A percentile compares a stretch with the other conserved stretches of the same genome.
Conservation (phyloP, 1,140 invertebrate genomes). For the Zaprionus gabonicus region DNA sequence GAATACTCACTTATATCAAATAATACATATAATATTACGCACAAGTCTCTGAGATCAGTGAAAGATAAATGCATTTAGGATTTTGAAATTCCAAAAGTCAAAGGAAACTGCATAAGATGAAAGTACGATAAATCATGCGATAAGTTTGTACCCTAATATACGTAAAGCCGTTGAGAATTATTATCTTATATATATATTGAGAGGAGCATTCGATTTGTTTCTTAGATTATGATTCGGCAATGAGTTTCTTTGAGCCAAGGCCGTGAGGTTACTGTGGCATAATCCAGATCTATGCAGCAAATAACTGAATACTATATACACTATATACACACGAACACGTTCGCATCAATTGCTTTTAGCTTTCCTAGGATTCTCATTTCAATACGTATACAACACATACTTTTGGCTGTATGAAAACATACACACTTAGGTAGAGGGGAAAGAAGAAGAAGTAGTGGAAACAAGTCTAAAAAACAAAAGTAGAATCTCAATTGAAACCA, state of each 20-base stretch:
- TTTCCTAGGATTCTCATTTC: slow-evolving; percentile 76
- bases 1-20: slow-evolving; percentile 11
- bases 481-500: slow-evolving; percentile 44
- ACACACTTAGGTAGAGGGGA: slow-evolving; percentile 4
- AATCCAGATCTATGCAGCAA: slow-evolving; percentile 56
- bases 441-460: not conserved
- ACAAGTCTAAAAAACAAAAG: slow-evolving; percentile 20
- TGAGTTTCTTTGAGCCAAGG: slow-evolving; percentile 17
- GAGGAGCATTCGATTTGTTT: not conserved
- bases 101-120: slow-evolving; percentile 11
- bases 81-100: slow-evolving; percentile 13
- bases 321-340: slow-evolving; percentile 50
- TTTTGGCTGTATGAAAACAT: slow-evolving; percentile 25
- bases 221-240: slow-evolving; percentile 19
- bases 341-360: slow-evolving; percentile 79
- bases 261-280: slow-evolving; percentile 37
- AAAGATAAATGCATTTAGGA: slow-evolving; percentile 34
- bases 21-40: slow-evolving; percentile 33
- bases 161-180: slow-evolving; percentile 48
- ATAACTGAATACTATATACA: slow-evolving; percentile 46
- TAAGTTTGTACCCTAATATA: slow-evolving; percentile 45
- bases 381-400: slow-evolving; percentile 51
- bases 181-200: not conserved
- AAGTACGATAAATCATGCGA: slow-evolving; percentile 10
- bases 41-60: slow-evolving; percentile 32